Conservation (phyloP, 2,113 vertebrate genomes). For the Ellobius talpinus region DNA sequence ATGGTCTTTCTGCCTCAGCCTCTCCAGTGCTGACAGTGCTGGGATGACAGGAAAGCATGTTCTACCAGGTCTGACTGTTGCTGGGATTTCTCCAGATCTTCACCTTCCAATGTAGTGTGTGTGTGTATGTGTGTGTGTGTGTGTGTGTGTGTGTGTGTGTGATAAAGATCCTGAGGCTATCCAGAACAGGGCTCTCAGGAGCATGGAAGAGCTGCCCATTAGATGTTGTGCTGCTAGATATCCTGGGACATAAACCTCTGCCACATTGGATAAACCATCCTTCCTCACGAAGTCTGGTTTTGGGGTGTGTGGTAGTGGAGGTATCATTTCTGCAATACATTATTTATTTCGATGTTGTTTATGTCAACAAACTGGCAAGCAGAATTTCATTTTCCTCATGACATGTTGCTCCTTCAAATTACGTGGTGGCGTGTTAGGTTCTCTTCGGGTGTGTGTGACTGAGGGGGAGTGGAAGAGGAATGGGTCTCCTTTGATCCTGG, state of each 20-base stretch:
- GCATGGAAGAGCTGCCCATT: background rate
- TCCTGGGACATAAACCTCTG: background rate
- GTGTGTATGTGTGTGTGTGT: too few relatives aligned
- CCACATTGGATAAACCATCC: background rate
- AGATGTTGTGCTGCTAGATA: background rate
- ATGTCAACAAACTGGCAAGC: background rate
- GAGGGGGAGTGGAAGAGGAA: background rate
- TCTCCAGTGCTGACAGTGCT: background rate
- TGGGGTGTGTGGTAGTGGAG: background rate
- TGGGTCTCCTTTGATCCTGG: background rate
- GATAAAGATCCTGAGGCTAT: too few relatives aligned
- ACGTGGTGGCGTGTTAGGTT: background rate
- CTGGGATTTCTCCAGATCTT: conserved; percentile 65
- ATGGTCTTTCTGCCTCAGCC: background rate
- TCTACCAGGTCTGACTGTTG: background rate
- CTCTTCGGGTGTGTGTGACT: background rate
- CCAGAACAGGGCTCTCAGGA: background rate
- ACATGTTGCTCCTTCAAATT: background rate
- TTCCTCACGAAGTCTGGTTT: background rate
- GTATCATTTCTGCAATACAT: background rate
- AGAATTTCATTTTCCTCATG: background rate
- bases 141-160: too few relatives aligned
- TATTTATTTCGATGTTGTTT: background rate
- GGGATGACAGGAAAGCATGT: background rate
- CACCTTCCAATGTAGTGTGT: background rate